Conservation (phyloP, 2,113 vertebrate genomes). For the Eulemur rufifrons region DNA sequence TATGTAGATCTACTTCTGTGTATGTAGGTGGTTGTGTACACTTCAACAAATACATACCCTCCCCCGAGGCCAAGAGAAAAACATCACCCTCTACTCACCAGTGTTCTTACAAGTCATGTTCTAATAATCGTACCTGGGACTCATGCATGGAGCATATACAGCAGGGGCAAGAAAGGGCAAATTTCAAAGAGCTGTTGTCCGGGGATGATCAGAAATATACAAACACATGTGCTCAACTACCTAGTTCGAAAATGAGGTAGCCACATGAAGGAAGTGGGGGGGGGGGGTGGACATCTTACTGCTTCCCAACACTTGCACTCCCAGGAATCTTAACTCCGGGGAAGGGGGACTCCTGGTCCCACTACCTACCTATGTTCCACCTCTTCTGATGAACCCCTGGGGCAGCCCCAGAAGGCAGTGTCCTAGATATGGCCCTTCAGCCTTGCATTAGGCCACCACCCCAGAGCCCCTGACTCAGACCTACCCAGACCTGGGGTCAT, state of each 20-base stretch:
- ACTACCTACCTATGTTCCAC: too few relatives aligned
- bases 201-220: background rate
- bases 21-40: background rate
- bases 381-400: background rate
- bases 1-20: background rate
- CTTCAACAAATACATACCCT: background rate
- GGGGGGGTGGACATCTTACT: background rate
- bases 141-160: rapidly evolving
- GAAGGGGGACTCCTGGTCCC: too few relatives aligned
- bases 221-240: too few relatives aligned
- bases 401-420: background rate
- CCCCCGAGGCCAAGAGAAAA: rapidly evolving
- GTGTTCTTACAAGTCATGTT: background rate
- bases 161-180: background rate
- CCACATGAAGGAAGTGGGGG: background rate
- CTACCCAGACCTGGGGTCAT: background rate
- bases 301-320: background rate
- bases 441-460: background rate
- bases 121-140: background rate
- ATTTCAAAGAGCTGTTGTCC: background rate
- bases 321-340: background rate
- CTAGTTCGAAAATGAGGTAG: background rate
- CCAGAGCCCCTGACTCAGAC: background rate
- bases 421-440: background rate
- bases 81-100: background rate